phyloP scores from a whole-genome alignment of 1,140 invertebrate genomes.

The Catajapyx aquilonaris region DNA sequence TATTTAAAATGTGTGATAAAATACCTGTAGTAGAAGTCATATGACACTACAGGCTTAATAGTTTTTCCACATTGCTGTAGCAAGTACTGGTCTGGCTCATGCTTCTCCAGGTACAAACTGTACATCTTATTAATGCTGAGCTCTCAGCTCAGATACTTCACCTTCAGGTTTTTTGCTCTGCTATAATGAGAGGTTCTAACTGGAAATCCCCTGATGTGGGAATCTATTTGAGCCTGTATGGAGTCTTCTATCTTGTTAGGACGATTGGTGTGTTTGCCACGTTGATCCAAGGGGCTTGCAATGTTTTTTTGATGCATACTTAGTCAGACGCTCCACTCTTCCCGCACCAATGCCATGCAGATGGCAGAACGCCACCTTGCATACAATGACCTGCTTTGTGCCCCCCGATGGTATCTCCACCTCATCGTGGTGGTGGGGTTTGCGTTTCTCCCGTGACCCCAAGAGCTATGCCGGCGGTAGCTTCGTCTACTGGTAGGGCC shows the following conservation, averaged over 20 bases:
- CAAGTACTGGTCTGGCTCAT: not conserved
- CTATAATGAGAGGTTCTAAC: not conserved
- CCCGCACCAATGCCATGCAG: not conserved
- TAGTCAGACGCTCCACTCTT: not conserved
- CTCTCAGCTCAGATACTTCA: not conserved
- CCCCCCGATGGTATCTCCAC: no score
- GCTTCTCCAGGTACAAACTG: not conserved
- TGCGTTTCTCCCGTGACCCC: no score
- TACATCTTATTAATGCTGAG: not conserved
- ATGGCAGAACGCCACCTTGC: not conserved
- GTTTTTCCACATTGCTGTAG: not conserved
- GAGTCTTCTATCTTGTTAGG: not conserved
- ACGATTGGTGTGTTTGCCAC: not conserved
- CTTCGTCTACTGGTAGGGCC: no score
- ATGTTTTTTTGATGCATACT: not conserved
- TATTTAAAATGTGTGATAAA: not conserved
- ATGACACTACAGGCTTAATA: not conserved
- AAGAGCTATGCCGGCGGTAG: no score
- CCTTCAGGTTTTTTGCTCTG: not conserved
- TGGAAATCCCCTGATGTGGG: not conserved
- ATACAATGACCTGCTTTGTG: no score
- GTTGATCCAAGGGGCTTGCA: not conserved
- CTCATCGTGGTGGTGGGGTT: no score
- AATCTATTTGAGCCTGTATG: not conserved
- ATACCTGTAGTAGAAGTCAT: not conserved